Conservation (phyloP, 2,888 invertebrate species). For the Nudaria mundana region DNA sequence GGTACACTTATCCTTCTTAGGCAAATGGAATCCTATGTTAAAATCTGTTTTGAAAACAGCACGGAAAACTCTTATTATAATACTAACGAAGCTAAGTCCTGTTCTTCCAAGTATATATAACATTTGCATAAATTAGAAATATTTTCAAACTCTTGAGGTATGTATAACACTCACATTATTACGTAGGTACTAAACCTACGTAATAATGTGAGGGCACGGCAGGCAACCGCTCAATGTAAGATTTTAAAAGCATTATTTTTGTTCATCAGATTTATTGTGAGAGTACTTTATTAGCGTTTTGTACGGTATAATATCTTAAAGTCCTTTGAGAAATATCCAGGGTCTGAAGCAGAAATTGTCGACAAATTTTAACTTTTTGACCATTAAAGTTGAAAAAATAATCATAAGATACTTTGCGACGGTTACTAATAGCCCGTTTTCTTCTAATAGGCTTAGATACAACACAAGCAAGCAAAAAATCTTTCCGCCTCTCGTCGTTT, state of each 20-base stretch:
- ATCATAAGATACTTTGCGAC: background rate
- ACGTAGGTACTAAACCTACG: background rate
- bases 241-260: background rate
- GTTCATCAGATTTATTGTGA: background rate
- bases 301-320: background rate
- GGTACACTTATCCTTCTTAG: no score
- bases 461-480: background rate
- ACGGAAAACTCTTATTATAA: no score
- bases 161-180: no score
- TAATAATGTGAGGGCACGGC: constrained; percentile 1
- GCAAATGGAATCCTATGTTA: no score
- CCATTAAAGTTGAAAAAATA: background rate
- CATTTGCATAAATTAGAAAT: no score
- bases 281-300: background rate
- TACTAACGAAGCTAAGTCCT: no score
- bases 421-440: background rate
- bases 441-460: background rate
- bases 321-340: constrained; percentile 1
- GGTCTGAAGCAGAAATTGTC: background rate
- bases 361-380: background rate
- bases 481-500: background rate
- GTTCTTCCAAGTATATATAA: no score
- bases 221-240: background rate
- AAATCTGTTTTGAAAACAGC: no score
- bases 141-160: no score